Evolutionary conservation across 2,888 invertebrate species (phyloP), one percentile per base, ranked within the genome.

Genomic region (Xestia xanthographa): DNA sequence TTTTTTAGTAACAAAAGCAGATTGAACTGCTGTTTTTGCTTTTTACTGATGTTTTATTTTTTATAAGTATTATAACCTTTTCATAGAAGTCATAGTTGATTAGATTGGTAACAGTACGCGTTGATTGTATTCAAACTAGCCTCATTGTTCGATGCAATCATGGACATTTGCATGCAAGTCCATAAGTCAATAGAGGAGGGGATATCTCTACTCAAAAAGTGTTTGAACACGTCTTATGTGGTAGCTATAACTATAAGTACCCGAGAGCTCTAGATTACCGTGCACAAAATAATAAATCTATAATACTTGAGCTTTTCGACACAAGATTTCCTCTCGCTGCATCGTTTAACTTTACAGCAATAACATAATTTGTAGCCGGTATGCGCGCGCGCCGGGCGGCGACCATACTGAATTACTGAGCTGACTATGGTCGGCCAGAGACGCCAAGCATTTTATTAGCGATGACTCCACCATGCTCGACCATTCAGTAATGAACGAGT

Each of bases 301-400:
- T 34, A 34, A 34, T 34, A 34, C 34, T 34, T 34, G 41, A 66
- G 50, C 62, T 69, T 68, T 60, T 83, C 62, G 71, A 68, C n/a
- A 78, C 79, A 79, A 68, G 48, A 50, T 68, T 56, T 48, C 48
- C 34, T 56, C 41, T 53, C 29, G 63, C 56, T 60, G 69, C 69
- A 58, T 82, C 77, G 58, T 71, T 60, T 73, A 72, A 60, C n/a
- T 70, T 71, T 63, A 69, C 56, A 43, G 84, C 67, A 76, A 60
- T 72, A 75, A 45, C 63, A 75, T 75, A 67, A 79, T 71, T 53
- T 34, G 69, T 72, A 60, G 66, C 71, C 65, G 50, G 58, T 38
- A 56, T 68, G 83, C 73, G 80, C 70, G 14, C 41, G 84, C 84
- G 72, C 62, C 38, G 62, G 58, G 58, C 70, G 38, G 20, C 45